Evolutionary conservation across 2,797 vertebrate genomes (phyloP), one percentile per base, ranked within the genome.

Genomic region (Scarus forsteni): DNA sequence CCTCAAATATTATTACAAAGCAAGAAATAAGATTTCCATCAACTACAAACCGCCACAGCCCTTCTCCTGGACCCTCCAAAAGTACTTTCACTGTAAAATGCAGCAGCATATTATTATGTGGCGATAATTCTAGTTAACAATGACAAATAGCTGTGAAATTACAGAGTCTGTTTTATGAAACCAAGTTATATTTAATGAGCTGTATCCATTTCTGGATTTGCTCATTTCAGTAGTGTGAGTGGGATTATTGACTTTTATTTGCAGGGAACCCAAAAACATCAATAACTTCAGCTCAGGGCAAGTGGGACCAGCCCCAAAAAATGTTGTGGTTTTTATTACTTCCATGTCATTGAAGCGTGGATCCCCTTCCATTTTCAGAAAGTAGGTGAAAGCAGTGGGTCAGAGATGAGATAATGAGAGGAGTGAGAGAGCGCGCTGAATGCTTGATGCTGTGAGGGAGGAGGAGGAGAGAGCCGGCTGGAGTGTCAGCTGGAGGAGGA

Each of bases 201-300:
- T 65, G 66, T 49, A 48, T 77, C 70, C 35, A 2, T 58, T 60
- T 50, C 59, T 34, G 10, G 43, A 44, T 44, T 36, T 44, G 49
- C 66, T 13, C 50, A 8, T 71, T 19, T 27, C 39, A 60, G 60
- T 38, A 38, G 6, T 27, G 14, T 14, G 56, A 49, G 48, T 43
- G 66, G 50, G 63, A 80, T 78, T 60, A 85, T 79, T 79, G 66
- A 79, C 58, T 88, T 81, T 77, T 19, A 87, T 79, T 85, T 91
- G 50, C 50, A 60, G 60, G 15, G 76, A 65, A 59, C 62, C 75
- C 66, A 61, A 35, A 60, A 51, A 57, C 34, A 68, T 18, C 19
- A 48, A 14, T 45, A 62, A 58, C 74, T 67, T n/a, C 66, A 3
- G 36, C 63, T 40, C 15, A 1, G 60, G 43, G 54, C 35, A 1